These are phyloP conservation scores for Lasioglossum lativentre DNA, from an alignment of 2,888 invertebrate species.

Conservation along the genomic window DNA sequence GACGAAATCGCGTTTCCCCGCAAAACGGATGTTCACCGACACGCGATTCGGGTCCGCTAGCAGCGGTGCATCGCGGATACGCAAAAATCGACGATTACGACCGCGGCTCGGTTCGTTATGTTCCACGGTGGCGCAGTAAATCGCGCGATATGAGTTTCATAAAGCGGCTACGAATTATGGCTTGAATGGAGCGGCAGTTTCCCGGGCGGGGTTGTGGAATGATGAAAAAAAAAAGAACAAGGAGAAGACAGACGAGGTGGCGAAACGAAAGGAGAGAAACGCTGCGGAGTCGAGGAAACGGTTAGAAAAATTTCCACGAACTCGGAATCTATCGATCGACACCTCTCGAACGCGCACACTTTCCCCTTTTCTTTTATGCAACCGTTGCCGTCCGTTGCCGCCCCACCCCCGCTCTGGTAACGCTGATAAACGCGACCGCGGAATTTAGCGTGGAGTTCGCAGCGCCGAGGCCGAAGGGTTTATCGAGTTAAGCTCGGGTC, in stretches of 20 bases:
- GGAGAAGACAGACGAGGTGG: not conserved
- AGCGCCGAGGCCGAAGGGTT: constrained; percentile 40
- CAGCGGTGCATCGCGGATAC: not conserved
- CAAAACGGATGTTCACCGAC: not conserved
- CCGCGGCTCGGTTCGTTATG: not conserved
- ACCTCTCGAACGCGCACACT: not conserved
- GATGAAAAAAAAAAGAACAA: not conserved
- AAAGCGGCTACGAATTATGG: constrained; percentile 38
- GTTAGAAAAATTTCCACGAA: constrained; percentile 16
- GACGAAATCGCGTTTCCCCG: not conserved
- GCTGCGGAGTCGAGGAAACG: not conserved
- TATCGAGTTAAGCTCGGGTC: constrained; percentile 65
- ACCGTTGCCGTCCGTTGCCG: not conserved
- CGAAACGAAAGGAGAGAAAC: not conserved
- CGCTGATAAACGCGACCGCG: constrained; percentile 45
- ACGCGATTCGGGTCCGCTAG: not conserved
- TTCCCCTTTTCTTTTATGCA: constrained; percentile 12
- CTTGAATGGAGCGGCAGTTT: constrained; percentile 24
- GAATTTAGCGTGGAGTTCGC: constrained; percentile 44
- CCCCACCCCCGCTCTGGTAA: not conserved
- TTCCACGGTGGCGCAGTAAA: constrained; percentile 20
- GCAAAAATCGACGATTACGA: constrained; percentile 9
- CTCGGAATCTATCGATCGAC: constrained; percentile 45
- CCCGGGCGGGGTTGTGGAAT: not conserved
- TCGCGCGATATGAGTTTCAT: constrained; percentile 44